A percentile compares a stretch with the other conserved stretches of the same genome.
Evolutionary conservation across 2,797 vertebrate species (phyloP).

Genomic region (Enteromius thamalakanensis): DNA sequence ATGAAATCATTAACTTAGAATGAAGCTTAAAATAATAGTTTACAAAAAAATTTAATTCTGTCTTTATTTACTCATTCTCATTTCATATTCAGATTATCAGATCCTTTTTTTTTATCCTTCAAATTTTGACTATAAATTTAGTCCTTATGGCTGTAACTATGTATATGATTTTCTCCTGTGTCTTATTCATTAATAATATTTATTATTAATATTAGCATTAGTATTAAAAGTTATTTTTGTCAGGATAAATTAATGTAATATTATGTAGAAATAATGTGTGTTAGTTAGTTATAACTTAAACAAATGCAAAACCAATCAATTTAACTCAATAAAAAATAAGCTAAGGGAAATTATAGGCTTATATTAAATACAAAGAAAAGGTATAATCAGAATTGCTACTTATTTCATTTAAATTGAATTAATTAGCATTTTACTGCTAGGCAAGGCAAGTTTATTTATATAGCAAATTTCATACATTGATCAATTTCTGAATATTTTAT

Average conservation of each 20-base stretch:
- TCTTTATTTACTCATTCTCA: not conserved
- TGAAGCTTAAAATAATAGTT: not conserved
- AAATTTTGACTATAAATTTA: not conserved
- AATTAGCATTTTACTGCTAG: not conserved
- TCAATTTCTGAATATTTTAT: not conserved
- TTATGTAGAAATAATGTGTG: not conserved
- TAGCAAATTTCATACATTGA: no score
- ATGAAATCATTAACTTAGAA: conserved; percentile 2
- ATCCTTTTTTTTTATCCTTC: not conserved
- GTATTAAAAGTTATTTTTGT: not conserved
- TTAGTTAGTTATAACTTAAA: not conserved
- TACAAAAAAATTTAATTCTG: not conserved
- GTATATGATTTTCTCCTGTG: not conserved
- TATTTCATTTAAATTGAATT: not conserved
- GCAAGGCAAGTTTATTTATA: no score
- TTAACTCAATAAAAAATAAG: not conserved
- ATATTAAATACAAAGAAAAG: not conserved
- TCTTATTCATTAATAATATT: not conserved
- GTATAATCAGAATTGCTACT: not conserved
- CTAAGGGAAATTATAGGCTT: not conserved
- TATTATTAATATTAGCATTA: not conserved
- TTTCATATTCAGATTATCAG: not conserved
- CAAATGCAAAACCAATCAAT: not conserved
- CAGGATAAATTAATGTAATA: not conserved
- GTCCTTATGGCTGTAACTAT: not conserved